phyloP scores from a whole-genome alignment of 2,113 vertebrate species.

The Holacanthus passer region DNA sequence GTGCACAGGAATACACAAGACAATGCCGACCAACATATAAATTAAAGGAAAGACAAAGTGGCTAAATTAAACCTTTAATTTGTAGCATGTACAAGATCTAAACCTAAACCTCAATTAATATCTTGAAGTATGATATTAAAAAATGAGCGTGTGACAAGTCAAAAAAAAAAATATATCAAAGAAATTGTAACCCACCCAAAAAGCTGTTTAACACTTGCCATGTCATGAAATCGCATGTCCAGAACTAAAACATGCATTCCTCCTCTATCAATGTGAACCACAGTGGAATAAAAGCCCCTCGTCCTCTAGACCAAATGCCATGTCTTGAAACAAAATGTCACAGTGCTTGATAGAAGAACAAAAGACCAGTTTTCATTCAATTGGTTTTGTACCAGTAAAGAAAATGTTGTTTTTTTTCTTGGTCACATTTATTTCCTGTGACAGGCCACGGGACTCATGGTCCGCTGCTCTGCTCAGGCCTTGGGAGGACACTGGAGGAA shows the following conservation, averaged over 20 bases:
- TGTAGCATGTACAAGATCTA: slow-evolving; percentile 8
- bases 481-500: slow-evolving; percentile 84
- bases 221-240: slow-evolving; percentile 52
- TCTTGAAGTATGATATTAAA: neutral
- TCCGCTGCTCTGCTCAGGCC: slow-evolving; percentile 84
- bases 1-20: slow-evolving; percentile 29
- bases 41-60: slow-evolving; percentile 41
- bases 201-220: slow-evolving; percentile 67
- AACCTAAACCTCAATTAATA: slow-evolving; percentile 12
- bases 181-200: slow-evolving; percentile 41
- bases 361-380: slow-evolving; percentile 74
- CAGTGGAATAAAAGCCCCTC: slow-evolving; percentile 16
- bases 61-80: neutral
- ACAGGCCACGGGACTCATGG: slow-evolving; percentile 83
- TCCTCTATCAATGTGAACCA: slow-evolving; percentile 61
- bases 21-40: slow-evolving; percentile 23
- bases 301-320: slow-evolving; percentile 58
- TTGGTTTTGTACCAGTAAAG: slow-evolving; percentile 77
- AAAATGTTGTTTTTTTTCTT: slow-evolving; percentile 61
- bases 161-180: slow-evolving; percentile 8
- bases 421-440: slow-evolving; percentile 81
- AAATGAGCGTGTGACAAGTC: no score
- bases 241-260: slow-evolving; percentile 66
- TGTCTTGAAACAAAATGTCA: slow-evolving; percentile 57
- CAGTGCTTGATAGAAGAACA: slow-evolving; percentile 76